Conservation (phyloP, 2,797 vertebrate species). For the Danio choprae region DNA sequence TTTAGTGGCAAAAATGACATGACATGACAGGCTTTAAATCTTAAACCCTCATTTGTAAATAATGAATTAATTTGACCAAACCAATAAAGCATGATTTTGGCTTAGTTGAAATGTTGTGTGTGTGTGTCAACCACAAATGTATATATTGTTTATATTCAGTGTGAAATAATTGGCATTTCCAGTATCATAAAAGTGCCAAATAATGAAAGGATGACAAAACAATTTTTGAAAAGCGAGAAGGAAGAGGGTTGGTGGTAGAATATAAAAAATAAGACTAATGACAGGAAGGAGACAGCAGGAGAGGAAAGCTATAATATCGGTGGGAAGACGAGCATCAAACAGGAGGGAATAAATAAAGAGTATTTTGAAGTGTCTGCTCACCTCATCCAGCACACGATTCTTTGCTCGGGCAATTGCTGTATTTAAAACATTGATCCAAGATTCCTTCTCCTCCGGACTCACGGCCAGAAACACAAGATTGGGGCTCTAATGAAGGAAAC, state of each 20-base stretch:
- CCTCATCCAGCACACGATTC: slow-evolving; percentile 86
- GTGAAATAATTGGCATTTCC: not conserved
- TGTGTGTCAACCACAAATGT: not conserved
- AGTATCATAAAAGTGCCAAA: not conserved
- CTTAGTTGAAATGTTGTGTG: not conserved
- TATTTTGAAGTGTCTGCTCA: slow-evolving; percentile 26
- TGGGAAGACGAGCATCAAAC: slow-evolving; percentile 16
- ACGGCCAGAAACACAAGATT: slow-evolving; percentile 94
- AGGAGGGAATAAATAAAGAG: slow-evolving; percentile 11
- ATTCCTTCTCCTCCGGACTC: slow-evolving; percentile 97
- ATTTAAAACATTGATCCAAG: slow-evolving; percentile 90
- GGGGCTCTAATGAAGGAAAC: slow-evolving; percentile 79
- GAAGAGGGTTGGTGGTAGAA: not conserved
- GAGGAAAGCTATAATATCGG: not conserved
- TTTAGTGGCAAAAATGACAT: too few relatives aligned
- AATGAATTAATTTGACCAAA: too few relatives aligned
- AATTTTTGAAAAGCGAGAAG: not conserved
- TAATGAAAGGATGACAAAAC: not conserved
- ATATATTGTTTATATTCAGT: not conserved
- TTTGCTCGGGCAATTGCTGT: slow-evolving; percentile 89
- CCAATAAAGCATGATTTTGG: not conserved
- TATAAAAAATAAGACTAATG: not conserved
- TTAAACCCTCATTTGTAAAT: too few relatives aligned
- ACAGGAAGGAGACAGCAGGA: slow-evolving; percentile 19
- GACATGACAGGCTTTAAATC: too few relatives aligned